These are phyloP conservation scores for Xyrichtys novacula DNA, from an alignment of 2,797 vertebrate species.

Conservation along the genomic window DNA sequence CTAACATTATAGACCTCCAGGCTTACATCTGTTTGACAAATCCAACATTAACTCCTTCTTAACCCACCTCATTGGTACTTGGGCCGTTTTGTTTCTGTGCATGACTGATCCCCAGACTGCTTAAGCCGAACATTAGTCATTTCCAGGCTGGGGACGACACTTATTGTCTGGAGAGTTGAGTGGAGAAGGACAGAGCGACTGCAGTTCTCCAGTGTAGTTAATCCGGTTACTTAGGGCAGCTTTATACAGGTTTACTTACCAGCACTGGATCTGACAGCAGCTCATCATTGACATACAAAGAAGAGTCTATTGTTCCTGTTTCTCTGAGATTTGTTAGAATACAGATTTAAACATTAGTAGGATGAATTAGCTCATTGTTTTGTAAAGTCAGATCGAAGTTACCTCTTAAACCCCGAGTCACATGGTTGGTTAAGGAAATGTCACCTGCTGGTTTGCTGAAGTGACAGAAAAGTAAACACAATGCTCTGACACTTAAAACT, in stretches of 20 bases:
- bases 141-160: constrained; percentile 18
- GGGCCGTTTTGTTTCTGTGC: constrained; percentile 7
- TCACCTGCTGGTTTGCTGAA: neutral
- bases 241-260: constrained; percentile 48
- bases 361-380: neutral
- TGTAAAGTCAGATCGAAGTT: too few relatives aligned
- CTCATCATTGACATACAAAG: constrained; percentile 26
- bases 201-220: constrained; percentile 42
- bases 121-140: constrained; percentile 48
- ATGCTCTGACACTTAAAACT: neutral
- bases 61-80: neutral
- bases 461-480: neutral
- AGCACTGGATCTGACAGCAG: constrained; percentile 23
- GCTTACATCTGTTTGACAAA: neutral
- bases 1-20: neutral
- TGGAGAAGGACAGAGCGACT: constrained; percentile 40
- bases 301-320: neutral
- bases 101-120: constrained; percentile 16
- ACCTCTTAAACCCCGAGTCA: too few relatives aligned
- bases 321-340: neutral
- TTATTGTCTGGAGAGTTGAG: constrained; percentile 43
- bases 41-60: neutral
- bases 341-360: neutral
- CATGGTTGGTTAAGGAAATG: neutral
- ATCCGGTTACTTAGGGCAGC: constrained; percentile 58